Evolutionary conservation across 1,140 invertebrate species (phyloP).

Genomic region (Wasmannia auropunctata): DNA sequence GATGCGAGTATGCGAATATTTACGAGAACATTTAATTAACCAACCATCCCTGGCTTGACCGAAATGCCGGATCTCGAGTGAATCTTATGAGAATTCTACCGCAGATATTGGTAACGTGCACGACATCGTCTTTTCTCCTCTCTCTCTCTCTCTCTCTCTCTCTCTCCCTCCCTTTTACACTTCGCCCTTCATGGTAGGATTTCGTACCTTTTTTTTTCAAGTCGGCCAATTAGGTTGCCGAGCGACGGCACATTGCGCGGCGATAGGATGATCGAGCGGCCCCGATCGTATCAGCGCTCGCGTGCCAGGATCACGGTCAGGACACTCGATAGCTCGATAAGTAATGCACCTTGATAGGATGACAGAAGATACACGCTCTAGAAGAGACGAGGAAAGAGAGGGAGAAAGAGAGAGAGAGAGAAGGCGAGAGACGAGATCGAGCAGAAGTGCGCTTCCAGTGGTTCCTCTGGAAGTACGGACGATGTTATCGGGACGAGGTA

Average conservation of each 20-base stretch:
- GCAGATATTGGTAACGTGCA: constrained; percentile 30
- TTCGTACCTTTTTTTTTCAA: constrained; percentile 45
- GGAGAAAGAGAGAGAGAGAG: neutral
- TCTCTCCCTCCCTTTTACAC: neutral
- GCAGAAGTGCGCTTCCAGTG: constrained; percentile 2
- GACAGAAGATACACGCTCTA: constrained; percentile 72
- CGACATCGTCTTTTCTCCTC: neutral
- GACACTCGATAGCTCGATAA: constrained; percentile 79
- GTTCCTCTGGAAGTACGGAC: constrained; percentile 59
- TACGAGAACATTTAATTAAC: constrained; percentile 56
- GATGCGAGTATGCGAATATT: constrained; percentile 47
- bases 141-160: neutral
- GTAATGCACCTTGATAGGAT: constrained; percentile 80
- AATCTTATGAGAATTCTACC: neutral
- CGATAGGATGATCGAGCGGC: constrained; percentile 82
- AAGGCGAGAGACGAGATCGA: neutral
- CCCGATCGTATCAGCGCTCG: constrained; percentile 80
- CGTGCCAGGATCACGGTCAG: constrained; percentile 79
- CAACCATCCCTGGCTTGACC: neutral
- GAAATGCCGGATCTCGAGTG: neutral
- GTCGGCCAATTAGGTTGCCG: constrained; percentile 75
- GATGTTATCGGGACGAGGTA: constrained; percentile 73
- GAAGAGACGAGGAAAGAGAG: constrained; percentile 3
- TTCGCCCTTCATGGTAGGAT: constrained; percentile 17
- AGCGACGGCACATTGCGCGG: constrained; percentile 74